Percentiles rank a stretch among this genome's conserved stretches.
These are phyloP conservation scores for Dryobates pubescens DNA, from an alignment of 2,797 vertebrate species.

Conservation along the genomic window DNA sequence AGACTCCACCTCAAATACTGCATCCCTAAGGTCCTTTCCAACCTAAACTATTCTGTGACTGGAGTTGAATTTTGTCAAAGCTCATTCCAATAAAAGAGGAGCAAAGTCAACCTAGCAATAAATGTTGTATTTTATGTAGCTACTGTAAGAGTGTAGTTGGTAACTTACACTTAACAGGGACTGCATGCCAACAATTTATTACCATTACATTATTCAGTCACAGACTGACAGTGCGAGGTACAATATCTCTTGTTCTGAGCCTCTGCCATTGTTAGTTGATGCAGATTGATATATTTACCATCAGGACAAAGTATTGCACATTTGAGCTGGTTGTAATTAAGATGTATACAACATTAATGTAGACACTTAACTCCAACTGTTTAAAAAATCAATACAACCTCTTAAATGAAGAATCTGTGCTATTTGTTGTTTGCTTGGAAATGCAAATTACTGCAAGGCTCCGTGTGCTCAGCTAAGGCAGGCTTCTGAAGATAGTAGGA, in stretches of 20 bases:
- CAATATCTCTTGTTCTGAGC: not conserved
- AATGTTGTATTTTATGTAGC: not conserved
- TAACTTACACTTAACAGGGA: not conserved
- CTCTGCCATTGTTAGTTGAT: conserved; percentile 41
- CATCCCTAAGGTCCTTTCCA: no score
- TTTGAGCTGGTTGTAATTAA: conserved; percentile 57
- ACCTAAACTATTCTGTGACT: no score
- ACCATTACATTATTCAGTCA: not conserved
- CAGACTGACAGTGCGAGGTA: not conserved
- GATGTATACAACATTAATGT: conserved; percentile 55
- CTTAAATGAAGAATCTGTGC: conserved; percentile 49
- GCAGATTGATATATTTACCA: conserved; percentile 50
- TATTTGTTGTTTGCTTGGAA: conserved; percentile 27
- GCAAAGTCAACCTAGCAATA: not conserved
- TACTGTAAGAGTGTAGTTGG: not conserved
- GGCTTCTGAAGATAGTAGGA: not conserved
- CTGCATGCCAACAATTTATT: not conserved
- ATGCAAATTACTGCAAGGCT: not conserved
- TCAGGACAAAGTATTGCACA: conserved; percentile 17
- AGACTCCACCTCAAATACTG: no score
- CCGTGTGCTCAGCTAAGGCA: not conserved
- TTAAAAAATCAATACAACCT: conserved; percentile 61
- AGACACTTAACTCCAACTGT: conserved; percentile 14
- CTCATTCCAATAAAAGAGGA: not conserved
- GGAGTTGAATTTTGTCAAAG: not conserved